Conservation (phyloP, 2,797 vertebrate species). For the Ctenopoma multispine region DNA sequence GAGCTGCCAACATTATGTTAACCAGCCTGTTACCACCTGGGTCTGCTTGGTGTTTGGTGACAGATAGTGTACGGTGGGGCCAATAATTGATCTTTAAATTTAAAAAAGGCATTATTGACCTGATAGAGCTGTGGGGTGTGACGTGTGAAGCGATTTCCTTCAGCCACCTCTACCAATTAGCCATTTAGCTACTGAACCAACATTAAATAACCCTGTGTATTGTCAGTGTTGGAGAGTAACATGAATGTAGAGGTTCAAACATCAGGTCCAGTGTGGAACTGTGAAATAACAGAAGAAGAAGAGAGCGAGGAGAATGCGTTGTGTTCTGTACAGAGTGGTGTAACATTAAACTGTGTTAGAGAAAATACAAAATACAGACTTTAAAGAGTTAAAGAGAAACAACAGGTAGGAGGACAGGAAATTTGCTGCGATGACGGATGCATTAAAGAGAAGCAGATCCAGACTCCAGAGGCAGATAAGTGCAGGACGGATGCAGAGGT, state of each 20-base stretch:
- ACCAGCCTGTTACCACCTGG: neutral
- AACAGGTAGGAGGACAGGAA: conserved; percentile 17
- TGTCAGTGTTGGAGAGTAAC: no score
- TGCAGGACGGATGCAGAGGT: conserved; percentile 22
- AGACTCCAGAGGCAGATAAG: conserved; percentile 37
- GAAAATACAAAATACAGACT: conserved; percentile 26
- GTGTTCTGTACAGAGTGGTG: conserved; percentile 13
- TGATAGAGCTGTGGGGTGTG: neutral
- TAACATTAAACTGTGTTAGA: neutral
- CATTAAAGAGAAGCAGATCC: conserved; percentile 20
- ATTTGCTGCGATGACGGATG: conserved; percentile 19
- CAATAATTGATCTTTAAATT: no score
- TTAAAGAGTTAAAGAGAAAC: neutral
- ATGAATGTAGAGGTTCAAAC: no score
- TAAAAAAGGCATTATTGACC: neutral
- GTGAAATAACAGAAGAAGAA: no score
- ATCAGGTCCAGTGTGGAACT: no score
- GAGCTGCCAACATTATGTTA: neutral
- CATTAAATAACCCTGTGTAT: no score
- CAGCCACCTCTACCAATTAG: no score
- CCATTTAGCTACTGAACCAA: no score
- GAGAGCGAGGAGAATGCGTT: neutral
- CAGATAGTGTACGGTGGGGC: neutral
- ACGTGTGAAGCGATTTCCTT: no score
- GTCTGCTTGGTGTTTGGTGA: neutral